Evolutionary conservation across 2,113 vertebrate species (phyloP), one percentile per base, ranked within the genome.

Genomic region (Pagrus major): DNA sequence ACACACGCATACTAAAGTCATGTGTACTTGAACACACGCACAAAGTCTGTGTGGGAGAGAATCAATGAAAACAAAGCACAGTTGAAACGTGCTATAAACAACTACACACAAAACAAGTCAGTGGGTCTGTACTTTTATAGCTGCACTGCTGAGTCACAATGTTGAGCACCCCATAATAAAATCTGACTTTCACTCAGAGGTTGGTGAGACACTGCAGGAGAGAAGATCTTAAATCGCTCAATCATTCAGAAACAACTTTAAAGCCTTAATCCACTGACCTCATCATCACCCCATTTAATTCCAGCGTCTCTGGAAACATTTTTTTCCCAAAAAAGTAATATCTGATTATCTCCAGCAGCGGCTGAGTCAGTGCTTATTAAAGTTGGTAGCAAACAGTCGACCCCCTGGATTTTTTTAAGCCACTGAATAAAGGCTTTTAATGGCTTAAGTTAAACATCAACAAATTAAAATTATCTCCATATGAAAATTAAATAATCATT

Each of bases 61-160:
- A 89, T 93, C 92, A 71, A 88, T 93, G 80, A 86, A 84, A 87
- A 86, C 72, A 91, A 91, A 91, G 79, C 81, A 46, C 3, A 67
- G 78, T 67, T 61, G 60, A 77, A 88, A 75, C 76, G 47, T 35
- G 73, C 54, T 66, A 74, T 79, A 80, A 83, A 88, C 84, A 82
- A 78, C 64, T 56, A 52, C n/a, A n/a, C 56, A 81, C 61, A 71
- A 69, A 73, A 77, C 77, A 87, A 86, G 87, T 86, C 86, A 71
- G 82, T 18, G 35, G 74, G 76, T 59, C 79, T 76, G 54, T 70
- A 25, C 74, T 85, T 88, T 83, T 78, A 78, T 61, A 81, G 81
- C 60, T 33, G 33, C 69, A 61, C 64, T 54, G 54, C 88, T 86
- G 86, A 89, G 85, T 86, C 84, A 86, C 83, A 66, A 49, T 4